phyloP scores from a whole-genome alignment of 2,797 vertebrate genomes.

The Falco columbarius region DNA sequence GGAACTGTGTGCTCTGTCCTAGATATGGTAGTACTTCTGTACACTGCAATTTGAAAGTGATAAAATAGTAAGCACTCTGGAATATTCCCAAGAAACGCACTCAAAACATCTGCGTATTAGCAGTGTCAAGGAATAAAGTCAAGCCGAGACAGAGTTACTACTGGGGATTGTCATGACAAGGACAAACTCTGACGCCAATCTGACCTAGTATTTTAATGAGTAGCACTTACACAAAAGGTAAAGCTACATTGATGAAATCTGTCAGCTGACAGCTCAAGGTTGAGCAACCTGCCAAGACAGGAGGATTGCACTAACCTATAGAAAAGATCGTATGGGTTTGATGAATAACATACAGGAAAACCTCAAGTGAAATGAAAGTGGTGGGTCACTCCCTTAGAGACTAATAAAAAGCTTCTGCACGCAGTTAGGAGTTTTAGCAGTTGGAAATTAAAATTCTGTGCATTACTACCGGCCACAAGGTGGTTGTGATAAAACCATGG shows the following conservation, averaged over 20 bases:
- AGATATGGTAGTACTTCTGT: neutral
- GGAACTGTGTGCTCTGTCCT: neutral
- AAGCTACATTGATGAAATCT: neutral
- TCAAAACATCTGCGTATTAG: neutral
- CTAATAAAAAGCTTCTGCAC: neutral
- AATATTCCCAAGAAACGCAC: neutral
- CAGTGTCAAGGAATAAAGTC: neutral
- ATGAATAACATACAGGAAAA: neutral
- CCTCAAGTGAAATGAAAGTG: neutral
- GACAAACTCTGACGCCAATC: neutral
- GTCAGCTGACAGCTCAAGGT: neutral
- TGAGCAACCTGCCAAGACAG: neutral
- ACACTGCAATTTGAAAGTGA: neutral
- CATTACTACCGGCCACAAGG: neutral
- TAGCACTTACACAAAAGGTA: neutral
- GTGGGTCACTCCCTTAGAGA: fast-evolving
- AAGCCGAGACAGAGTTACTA: neutral
- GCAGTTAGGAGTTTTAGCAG: neutral
- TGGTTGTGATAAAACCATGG: neutral
- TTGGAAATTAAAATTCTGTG: neutral
- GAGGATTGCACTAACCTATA: neutral
- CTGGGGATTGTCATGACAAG: neutral
- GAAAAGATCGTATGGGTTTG: neutral
- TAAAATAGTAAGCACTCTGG: neutral
- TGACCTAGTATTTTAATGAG: neutral